Evolutionary conservation across 1,140 invertebrate species (phyloP).

Genomic region (Magallana gigas): DNA sequence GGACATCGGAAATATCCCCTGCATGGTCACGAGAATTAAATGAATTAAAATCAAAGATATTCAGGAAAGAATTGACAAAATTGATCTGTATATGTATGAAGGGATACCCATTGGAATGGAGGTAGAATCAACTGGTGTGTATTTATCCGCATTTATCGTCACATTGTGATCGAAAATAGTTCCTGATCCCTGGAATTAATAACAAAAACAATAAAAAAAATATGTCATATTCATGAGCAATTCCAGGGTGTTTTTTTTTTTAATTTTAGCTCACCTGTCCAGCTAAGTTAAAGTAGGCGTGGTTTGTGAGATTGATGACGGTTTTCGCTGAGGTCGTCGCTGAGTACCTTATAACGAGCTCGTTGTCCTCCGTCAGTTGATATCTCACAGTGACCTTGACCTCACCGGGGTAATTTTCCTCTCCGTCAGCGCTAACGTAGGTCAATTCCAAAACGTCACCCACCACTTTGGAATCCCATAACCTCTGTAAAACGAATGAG

Average conservation of each 20-base stretch:
- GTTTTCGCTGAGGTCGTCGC: conserved; percentile 89
- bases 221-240: not conserved
- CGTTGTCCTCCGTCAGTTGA: conserved; percentile 86
- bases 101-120: conserved; percentile 86
- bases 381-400: conserved; percentile 84
- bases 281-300: conserved; percentile 95
- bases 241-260: not conserved
- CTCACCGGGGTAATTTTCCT: conserved; percentile 92
- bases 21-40: conserved; percentile 61
- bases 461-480: conserved; percentile 78
- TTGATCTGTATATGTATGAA: not conserved
- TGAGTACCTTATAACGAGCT: conserved; percentile 86
- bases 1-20: conserved; percentile 85
- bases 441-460: conserved; percentile 69
- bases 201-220: not conserved
- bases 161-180: conserved; percentile 87
- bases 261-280: conserved; percentile 83
- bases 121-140: conserved; percentile 86
- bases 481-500: conserved; percentile 53
- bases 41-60: not conserved
- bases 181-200: conserved; percentile 78
- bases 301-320: conserved; percentile 94
- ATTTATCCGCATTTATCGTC: conserved; percentile 87
- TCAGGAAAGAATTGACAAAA: not conserved
- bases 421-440: conserved; percentile 87